Evolutionary conservation across 1,140 invertebrate genomes (phyloP), one percentile per base, ranked within the genome.

Genomic region (Linepithema humile): DNA sequence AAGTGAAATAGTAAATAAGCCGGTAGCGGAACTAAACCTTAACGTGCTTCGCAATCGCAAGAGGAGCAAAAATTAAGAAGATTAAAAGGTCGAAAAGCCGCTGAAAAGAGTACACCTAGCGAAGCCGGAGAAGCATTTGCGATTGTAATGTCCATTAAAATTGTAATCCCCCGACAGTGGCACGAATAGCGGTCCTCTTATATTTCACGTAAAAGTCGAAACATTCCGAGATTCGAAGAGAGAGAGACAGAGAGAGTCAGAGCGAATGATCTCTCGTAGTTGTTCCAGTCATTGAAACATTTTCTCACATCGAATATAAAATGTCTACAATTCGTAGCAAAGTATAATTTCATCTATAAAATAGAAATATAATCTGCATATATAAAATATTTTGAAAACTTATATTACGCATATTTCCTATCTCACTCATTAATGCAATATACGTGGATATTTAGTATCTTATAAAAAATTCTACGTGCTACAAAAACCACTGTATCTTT

Each of bases 11-110:
- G 83, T 84, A 77, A 82, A 80, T 83, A 88, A 83, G 75, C 72
- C 72, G 43, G 75, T 73, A 45, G 82, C 77, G 85, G 67, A 87
- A 86, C 85, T 87, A 86, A 83, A 85, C 69, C 60, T 64, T 85
- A 72, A 85, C 78, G 17, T 82, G 62, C 48, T 55, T 69, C 75
- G 75, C 40, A 64, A 77, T 77, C 74, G 59, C 75, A 55, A 80
- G 75, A 80, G 75, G 75, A 80, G 75, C 75, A 80, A 80, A 80
- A 80, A 80, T 80, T 80, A 80, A 80, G 75, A 69, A 80, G 75
- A 80, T 80, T 80, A 80, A 69, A 80, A 80, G 75, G 75, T 80
- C 75, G 64, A 69, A 80, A 80, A 80, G 75, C 75, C 75, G 75
- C 35, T 80, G 64, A 80, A 80, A 80, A 80, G 75, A 80, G 75